Evolutionary conservation across 2,888 invertebrate genomes (phyloP), one percentile per base, ranked within the genome.

Genomic region (Euproctis similis): DNA sequence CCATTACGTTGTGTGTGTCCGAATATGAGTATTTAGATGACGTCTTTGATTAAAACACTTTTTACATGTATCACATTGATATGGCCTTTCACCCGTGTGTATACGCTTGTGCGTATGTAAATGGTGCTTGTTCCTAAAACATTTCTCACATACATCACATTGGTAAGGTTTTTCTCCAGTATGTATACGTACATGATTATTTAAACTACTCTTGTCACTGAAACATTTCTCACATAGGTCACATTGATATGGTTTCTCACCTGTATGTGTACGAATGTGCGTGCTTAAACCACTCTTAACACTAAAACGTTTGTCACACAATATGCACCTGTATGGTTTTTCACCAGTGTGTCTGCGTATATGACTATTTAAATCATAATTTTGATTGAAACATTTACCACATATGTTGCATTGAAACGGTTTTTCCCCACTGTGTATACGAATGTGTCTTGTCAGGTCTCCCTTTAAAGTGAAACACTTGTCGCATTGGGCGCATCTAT

Each of bases 361-460:
- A n/a, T 27, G 27, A 7, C 4, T 2, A 8, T 1, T 12, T 12
- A 28, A 17, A 4, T 4, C 8, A 13, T 12, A 22, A 13, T 19
- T 25, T 14, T 11, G 30, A 21, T 19, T 24, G 2, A 30, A 30
- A 11, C 25, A 12, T 8, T 20, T 30, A 1, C 19, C n/a, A 21
- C 30, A 30, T 2, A 30, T 2, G 3, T 3, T 8, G 16, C 30
- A 30, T 4, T 16, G 14, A 7, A 20, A 30, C 3, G 20, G 24
- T 21, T 25, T 20, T 10, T 22, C 24, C 20, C 31, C 31, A 8
- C 24, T 28, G 10, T 30, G 30, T 25, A 20, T 30, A 9, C 25
- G 30, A 12, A 24, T 20, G 4, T 30, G 30, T 14, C 14, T 20
- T 14, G 17, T 21, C 2, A 25, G 23, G 11, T 16, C 20, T 16